phyloP scores from a whole-genome alignment of 1,140 invertebrate species.

The Agrilus planipennis region DNA sequence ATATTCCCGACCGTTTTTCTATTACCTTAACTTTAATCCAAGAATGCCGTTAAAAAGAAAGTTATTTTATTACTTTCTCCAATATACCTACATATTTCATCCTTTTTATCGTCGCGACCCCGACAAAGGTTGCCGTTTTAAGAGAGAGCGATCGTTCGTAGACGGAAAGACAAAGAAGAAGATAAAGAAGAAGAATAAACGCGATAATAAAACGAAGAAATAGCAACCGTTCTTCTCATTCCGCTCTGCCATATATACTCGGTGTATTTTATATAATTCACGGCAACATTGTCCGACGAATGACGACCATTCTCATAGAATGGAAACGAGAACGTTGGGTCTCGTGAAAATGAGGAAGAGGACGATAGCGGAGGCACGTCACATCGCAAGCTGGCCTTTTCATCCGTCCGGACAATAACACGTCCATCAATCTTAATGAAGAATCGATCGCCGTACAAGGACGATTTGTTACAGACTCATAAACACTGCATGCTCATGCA shows the following conservation, averaged over 20 bases:
- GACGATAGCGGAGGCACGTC: conserved; percentile 2
- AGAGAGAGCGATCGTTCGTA: no score
- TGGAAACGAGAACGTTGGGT: no score
- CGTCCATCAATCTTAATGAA: conserved; percentile 23
- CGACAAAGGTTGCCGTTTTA: not conserved
- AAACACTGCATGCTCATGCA: conserved; percentile 15
- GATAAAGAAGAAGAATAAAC: not conserved
- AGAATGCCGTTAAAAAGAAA: no score
- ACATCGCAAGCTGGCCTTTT: conserved; percentile 2
- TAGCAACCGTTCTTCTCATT: conserved; percentile 8
- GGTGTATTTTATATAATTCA: not conserved
- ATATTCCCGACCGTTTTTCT: no score
- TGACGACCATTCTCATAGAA: not conserved
- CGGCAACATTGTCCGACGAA: conserved; percentile 6
- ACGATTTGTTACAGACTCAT: conserved; percentile 23
- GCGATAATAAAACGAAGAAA: conserved; percentile 9
- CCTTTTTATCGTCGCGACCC: no score
- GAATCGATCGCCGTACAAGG: conserved; percentile 21
- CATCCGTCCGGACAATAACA: conserved; percentile 6
- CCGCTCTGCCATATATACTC: conserved; percentile 7
- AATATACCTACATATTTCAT: no score
- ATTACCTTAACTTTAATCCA: no score
- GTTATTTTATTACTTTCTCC: no score
- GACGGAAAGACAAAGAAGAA: conserved; percentile 3
- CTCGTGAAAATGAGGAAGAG: conserved; percentile 7